A percentile compares a stretch with the other conserved stretches of the same genome.
These are phyloP conservation scores for Lochmaea capreae DNA, from an alignment of 2,888 invertebrate species.

Conservation along the genomic window DNA sequence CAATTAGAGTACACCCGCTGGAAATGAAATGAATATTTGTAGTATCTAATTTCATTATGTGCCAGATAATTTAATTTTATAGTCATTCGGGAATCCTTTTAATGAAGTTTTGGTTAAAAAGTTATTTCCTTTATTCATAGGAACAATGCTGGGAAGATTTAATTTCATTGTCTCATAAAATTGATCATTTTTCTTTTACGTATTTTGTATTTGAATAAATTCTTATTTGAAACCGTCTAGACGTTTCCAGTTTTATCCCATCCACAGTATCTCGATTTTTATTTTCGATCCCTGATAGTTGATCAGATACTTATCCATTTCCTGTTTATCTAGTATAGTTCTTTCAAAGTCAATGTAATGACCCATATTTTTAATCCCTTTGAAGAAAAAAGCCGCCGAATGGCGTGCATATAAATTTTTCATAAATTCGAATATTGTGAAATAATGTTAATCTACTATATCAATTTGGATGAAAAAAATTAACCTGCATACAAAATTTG, in stretches of 20 bases:
- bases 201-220: not conserved
- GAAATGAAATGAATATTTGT: constrained; percentile 3
- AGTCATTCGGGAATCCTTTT: not conserved
- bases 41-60: constrained; percentile 5
- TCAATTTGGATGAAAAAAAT: too few relatives aligned
- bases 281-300: too few relatives aligned
- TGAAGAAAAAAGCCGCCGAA: too few relatives aligned
- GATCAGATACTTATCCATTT: too few relatives aligned
- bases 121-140: not conserved
- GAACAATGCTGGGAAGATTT: not conserved
- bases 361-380: too few relatives aligned
- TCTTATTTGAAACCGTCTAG: not conserved
- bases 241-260: not conserved
- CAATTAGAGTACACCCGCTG: not conserved
- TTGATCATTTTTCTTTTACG: not conserved
- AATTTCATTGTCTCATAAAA: not conserved
- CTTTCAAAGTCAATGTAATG: too few relatives aligned
- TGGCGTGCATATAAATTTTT: too few relatives aligned
- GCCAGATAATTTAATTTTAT: constrained; percentile 9
- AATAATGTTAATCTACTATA: too few relatives aligned
- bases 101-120: not conserved
- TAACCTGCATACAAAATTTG: too few relatives aligned
- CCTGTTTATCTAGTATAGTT: too few relatives aligned
- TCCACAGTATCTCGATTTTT: too few relatives aligned
- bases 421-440: too few relatives aligned